These are phyloP conservation scores for Progne subis DNA, from an alignment of 2,113 vertebrate species.

Conservation along the genomic window DNA sequence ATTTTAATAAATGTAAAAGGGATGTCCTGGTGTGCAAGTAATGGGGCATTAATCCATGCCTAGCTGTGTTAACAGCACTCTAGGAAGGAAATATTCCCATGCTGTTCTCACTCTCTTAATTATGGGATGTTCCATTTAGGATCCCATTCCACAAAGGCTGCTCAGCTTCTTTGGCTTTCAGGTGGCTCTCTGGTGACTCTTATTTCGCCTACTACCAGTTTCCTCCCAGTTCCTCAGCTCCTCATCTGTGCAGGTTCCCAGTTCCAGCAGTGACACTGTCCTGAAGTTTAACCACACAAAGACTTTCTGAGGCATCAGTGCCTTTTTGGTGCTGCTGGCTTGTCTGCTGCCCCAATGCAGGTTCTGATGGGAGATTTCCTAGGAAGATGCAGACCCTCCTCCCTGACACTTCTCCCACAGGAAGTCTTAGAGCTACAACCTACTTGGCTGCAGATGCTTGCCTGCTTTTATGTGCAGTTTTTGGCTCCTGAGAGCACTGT, in stretches of 20 bases:
- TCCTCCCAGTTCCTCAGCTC: neutral
- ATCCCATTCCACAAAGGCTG: neutral
- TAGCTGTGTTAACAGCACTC: conserved; percentile 44
- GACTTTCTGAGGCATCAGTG: neutral
- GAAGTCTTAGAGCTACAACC: neutral
- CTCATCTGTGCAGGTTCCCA: neutral
- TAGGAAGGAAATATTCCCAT: neutral
- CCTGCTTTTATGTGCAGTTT: neutral
- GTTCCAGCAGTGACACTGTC: neutral
- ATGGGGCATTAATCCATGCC: conserved; percentile 43
- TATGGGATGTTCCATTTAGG: neutral
- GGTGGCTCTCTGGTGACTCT: neutral
- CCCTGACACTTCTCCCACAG: neutral
- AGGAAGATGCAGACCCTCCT: neutral
- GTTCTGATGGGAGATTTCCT: neutral
- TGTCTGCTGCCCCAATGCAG: neutral
- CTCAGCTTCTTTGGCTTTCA: neutral
- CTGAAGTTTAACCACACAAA: neutral
- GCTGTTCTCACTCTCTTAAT: neutral
- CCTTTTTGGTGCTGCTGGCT: neutral
- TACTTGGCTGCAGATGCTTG: neutral
- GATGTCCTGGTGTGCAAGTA: neutral
- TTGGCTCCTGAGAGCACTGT: neutral
- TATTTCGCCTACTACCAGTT: neutral
- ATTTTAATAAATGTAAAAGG: conserved; percentile 36